These are phyloP conservation scores for Gymnoscopelus microlampas DNA, from an alignment of 2,797 vertebrate genomes.

Conservation along the genomic window DNA sequence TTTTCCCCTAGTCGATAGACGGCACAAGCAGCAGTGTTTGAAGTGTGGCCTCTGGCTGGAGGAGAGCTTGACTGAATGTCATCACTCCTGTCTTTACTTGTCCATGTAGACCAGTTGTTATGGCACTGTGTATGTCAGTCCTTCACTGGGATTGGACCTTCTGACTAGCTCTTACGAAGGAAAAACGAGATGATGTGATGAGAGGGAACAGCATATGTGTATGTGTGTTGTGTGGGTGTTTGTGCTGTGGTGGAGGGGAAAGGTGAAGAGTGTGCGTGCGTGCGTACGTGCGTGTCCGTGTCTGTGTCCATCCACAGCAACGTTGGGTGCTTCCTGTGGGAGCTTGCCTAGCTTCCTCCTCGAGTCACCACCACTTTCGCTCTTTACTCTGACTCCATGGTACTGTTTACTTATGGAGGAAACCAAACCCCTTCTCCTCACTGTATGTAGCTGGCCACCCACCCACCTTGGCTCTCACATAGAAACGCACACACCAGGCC, in stretches of 20 bases:
- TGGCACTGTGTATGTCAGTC: too few species aligned
- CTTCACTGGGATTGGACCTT: too few species aligned
- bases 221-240: too few species aligned
- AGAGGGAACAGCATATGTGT: too few species aligned
- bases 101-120: slow-evolving; percentile 11
- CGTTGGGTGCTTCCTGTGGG: slow-evolving; percentile 20
- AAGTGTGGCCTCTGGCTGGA: slow-evolving; percentile 1
- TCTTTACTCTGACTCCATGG: slow-evolving; percentile 36
- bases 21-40: slow-evolving; percentile 10
- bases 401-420: slow-evolving; percentile 49
- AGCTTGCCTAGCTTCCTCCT: slow-evolving; percentile 37
- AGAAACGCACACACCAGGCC: slow-evolving; percentile 22
- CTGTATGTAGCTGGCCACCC: slow-evolving; percentile 36
- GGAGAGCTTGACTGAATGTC: slow-evolving; percentile 14
- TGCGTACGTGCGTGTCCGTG: too few species aligned
- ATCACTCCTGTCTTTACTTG: slow-evolving; percentile 13
- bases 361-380: slow-evolving; percentile 20
- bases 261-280: too few species aligned
- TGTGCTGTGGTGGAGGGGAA: too few species aligned
- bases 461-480: slow-evolving; percentile 21
- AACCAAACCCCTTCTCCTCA: slow-evolving; percentile 44
- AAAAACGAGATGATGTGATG: too few species aligned
- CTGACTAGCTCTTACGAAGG: too few species aligned
- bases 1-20: slow-evolving; percentile 2
- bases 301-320: too few species aligned